Evolutionary conservation across 2,113 vertebrate species (phyloP), one percentile per base, ranked within the genome.

Genomic region (Baryphthengus martii): DNA sequence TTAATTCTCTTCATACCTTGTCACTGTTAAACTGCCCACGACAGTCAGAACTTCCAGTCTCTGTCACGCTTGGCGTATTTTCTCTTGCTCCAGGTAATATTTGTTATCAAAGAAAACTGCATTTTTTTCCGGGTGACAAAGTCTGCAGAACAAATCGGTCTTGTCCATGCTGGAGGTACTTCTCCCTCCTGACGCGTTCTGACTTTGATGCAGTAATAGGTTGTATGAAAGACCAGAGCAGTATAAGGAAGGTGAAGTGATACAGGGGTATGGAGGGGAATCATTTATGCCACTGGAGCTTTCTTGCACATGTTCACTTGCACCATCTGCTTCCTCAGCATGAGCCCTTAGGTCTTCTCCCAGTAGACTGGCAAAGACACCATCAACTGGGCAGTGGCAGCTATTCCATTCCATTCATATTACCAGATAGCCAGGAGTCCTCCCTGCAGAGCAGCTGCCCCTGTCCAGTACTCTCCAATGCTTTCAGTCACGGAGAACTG

Each of bases 351-450:
- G n/a, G 37, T 40, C 45, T 52, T 11, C 9, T 1, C 62, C 33
- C 5, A 3, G 52, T 33, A 8, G 2, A 7, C 1, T 21, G 29
- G 42, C 31, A 45, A 9, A 37, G 78, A 33, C 1, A 14, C 4
- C 49, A 49, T 47, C 25, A 14, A 8, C 13, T 6, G 70, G 39
- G 35, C 59, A 52, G 14, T 2, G 29, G 7, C 35, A 77, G 10
- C 29, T 39, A 11, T 16, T 39, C 40, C 21, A 0, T 21, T n/a
- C 67, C n/a, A 5, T 44, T 63, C 39, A 4, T 3, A 7, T 18
- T 52, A 10, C 17, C 45, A 17, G 1, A 1, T 33, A 31, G 65
- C 65, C 26, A 24, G 67, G 39, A 74, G 12, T 19, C n/a, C 24
- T 31, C 56, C 77, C 25, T 8, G 67, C 39, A 63, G 44, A 26